A percentile compares a stretch with the other conserved stretches of the same genome.
phyloP scores from a whole-genome alignment of 2,888 invertebrate genomes.

The Platycnemis pennipes region DNA sequence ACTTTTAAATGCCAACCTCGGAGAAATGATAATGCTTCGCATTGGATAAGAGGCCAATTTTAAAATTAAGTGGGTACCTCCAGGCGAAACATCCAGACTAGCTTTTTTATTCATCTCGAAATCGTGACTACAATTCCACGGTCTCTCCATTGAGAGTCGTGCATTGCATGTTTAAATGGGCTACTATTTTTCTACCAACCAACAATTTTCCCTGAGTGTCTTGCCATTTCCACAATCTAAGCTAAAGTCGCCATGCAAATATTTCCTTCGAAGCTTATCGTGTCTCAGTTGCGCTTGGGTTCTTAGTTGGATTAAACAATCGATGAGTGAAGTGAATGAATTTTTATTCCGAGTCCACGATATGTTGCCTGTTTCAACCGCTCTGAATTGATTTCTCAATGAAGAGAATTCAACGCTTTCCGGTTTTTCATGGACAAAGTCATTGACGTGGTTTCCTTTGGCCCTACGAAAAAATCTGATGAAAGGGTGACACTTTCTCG shows the following conservation, averaged over 20 bases:
- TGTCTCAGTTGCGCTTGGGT: not conserved
- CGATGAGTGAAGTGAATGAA: not conserved
- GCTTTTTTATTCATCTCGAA: not conserved
- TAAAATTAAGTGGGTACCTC: too few species aligned
- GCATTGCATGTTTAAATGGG: not conserved
- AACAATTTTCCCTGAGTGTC: not conserved
- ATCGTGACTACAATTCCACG: not conserved
- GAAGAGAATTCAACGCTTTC: not conserved
- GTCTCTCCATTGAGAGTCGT: not conserved
- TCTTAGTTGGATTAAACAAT: not conserved
- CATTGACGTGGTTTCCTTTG: not conserved
- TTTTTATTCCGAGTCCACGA: too few species aligned
- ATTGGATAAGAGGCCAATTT: not conserved
- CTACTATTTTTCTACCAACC: not conserved
- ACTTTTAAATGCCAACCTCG: too few species aligned
- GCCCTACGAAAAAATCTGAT: too few species aligned
- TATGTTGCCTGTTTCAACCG: not conserved
- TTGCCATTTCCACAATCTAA: not conserved
- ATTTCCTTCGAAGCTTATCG: not conserved
- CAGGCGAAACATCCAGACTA: not conserved
- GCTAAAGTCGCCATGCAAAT: not conserved
- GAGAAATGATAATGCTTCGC: not conserved
- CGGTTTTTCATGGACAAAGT: not conserved
- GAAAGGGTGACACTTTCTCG: too few species aligned
- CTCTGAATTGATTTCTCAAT: not conserved